These are phyloP conservation scores for Muscicapa comitata DNA, from an alignment of 2,797 vertebrate genomes.

Conservation along the genomic window DNA sequence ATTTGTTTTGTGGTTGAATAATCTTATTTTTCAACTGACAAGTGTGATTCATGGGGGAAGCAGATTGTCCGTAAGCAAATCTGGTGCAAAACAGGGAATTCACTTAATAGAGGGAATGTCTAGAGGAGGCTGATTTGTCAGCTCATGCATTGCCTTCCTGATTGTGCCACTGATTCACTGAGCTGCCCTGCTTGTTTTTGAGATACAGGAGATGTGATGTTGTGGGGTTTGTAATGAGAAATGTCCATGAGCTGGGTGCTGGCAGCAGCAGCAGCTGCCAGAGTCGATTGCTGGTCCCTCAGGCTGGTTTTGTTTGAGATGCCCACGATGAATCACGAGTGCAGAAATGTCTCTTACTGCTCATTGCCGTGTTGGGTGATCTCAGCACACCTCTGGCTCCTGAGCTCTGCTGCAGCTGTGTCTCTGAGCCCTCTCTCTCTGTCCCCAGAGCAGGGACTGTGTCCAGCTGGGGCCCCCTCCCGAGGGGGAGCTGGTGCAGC, in stretches of 20 bases:
- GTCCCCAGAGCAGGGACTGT: slow-evolving; percentile 89
- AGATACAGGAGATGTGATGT: neutral
- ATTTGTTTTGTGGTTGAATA: slow-evolving; percentile 44
- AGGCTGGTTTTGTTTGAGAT: neutral
- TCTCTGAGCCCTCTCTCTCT: neutral
- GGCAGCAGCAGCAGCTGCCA: neutral
- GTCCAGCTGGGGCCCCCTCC: slow-evolving; percentile 82
- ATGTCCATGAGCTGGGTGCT: neutral
- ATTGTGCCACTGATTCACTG: neutral
- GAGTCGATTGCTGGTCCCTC: neutral
- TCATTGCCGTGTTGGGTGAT: fast-evolving
- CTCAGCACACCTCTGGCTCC: neutral
- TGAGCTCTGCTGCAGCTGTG: neutral
- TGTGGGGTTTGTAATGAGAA: neutral
- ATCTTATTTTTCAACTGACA: slow-evolving; percentile 40
- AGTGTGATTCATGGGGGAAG: slow-evolving; percentile 22
- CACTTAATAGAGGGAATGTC: neutral
- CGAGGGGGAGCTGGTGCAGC: slow-evolving; percentile 83
- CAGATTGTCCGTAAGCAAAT: neutral
- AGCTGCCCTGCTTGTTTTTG: neutral
- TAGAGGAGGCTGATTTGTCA: neutral
- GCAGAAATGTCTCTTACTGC: neutral
- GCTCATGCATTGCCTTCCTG: neutral
- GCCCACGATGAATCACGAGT: neutral
- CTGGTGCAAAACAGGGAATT: neutral